Evolutionary conservation across 1,140 invertebrate species (phyloP).

Genomic region (Catajapyx aquilonaris): DNA sequence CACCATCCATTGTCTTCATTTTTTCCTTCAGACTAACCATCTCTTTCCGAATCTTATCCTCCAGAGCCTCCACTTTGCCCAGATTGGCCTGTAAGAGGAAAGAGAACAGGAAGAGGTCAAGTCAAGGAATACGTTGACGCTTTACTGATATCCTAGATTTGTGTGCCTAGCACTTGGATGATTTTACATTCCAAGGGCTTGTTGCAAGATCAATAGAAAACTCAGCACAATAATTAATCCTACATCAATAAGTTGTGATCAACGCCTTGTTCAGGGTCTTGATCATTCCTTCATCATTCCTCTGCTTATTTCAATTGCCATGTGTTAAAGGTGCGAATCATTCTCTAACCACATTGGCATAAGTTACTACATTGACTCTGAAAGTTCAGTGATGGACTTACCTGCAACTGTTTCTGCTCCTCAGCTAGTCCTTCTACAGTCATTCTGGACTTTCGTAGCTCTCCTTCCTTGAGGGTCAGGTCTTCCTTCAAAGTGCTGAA

Average conservation of each 20-base stretch:
- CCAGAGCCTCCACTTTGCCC: conserved; percentile 27
- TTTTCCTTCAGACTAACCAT: conserved; percentile 24
- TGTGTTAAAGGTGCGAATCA: background rate
- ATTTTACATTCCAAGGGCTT: no score
- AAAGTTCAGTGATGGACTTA: no score
- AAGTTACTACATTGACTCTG: no score
- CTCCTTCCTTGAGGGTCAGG: conserved; percentile 30
- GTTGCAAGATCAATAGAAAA: no score
- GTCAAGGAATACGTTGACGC: no score
- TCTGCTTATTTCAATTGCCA: conserved; percentile 11
- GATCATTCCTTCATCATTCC: conserved; percentile 11
- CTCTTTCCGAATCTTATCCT: conserved; percentile 31
- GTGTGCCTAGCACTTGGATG: no score
- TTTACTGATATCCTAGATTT: no score
- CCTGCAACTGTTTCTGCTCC: conserved; percentile 30
- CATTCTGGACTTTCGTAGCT: conserved; percentile 28
- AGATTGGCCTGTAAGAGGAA: conserved; percentile 17
- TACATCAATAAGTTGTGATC: no score
- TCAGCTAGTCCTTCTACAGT: conserved; percentile 26
- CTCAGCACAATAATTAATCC: no score
- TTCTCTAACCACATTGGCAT: conserved; percentile 27
- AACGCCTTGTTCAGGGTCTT: conserved; percentile 11
- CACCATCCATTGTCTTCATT: conserved; percentile 25
- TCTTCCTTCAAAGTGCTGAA: conserved; percentile 28
- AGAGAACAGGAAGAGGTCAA: no score